These are phyloP conservation scores for Sialis lutaria DNA, from an alignment of 2,888 invertebrate species.

Conservation along the genomic window DNA sequence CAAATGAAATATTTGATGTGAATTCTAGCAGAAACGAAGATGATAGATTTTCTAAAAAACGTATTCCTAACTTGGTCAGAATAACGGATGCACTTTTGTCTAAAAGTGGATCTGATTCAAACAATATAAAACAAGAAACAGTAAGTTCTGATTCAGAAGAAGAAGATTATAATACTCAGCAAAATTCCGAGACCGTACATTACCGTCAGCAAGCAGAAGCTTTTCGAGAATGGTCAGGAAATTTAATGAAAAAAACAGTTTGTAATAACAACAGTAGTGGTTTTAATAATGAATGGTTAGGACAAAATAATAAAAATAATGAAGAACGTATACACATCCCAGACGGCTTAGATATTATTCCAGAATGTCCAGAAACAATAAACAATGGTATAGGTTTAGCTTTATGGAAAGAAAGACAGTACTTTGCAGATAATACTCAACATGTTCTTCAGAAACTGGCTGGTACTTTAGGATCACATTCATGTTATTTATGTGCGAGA, in stretches of 20 bases:
- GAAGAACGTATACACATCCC: too few species aligned
- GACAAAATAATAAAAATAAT: too few species aligned
- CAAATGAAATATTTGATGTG: conserved; percentile 5
- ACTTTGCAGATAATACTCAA: conserved; percentile 4
- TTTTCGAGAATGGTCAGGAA: not conserved
- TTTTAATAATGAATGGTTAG: too few species aligned
- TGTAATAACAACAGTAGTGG: too few species aligned
- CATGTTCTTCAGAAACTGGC: conserved; percentile 14
- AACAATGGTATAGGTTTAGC: not conserved
- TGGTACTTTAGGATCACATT: too few species aligned
- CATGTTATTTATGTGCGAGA: conserved; percentile 27
- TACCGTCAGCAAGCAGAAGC: not conserved
- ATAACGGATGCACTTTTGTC: conserved; percentile 17
- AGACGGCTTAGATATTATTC: not conserved
- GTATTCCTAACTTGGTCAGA: conserved; percentile 22
- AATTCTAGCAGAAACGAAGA: conserved; percentile 9
- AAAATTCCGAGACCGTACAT: not conserved
- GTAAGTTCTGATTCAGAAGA: not conserved
- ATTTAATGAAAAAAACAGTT: too few species aligned
- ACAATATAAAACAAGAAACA: not conserved
- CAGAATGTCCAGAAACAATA: not conserved
- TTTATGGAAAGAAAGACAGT: conserved; percentile 2
- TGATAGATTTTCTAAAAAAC: conserved; percentile 13
- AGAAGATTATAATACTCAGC: not conserved
- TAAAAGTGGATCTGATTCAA: conserved; percentile 6